A percentile compares a stretch with the other conserved stretches of the same genome.
phyloP scores from a whole-genome alignment of 2,797 vertebrate genomes.

The Falco rusticolus region DNA sequence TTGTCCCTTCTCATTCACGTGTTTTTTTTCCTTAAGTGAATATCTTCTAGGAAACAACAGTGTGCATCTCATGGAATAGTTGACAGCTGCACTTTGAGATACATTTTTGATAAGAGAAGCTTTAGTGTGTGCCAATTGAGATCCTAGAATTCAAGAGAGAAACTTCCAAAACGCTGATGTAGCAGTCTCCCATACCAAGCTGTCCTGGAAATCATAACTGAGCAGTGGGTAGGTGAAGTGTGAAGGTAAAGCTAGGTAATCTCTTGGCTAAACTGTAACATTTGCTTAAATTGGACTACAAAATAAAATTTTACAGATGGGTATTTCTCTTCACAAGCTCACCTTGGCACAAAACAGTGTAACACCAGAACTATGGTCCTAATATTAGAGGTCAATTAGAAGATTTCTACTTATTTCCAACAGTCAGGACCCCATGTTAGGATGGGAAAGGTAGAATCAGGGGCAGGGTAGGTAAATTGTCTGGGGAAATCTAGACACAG shows the following conservation, averaged over 20 bases:
- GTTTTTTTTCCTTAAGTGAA: neutral
- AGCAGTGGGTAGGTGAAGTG: neutral
- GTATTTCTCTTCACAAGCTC: neutral
- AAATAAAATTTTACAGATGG: neutral
- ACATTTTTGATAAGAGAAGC: neutral
- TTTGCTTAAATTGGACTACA: neutral
- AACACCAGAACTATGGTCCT: neutral
- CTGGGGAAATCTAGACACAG: neutral
- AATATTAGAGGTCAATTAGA: neutral
- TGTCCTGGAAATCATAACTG: neutral
- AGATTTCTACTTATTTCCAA: neutral
- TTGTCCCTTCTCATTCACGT: neutral
- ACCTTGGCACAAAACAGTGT: neutral
- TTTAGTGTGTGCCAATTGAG: neutral
- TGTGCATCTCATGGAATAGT: neutral
- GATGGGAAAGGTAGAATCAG: neutral
- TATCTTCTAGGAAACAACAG: neutral
- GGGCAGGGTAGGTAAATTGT: neutral
- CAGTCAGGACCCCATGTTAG: fast-evolving
- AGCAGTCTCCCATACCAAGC: neutral
- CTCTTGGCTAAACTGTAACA: neutral
- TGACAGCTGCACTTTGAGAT: neutral
- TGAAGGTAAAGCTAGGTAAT: neutral
- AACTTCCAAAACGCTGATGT: neutral
- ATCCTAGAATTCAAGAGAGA: neutral